These are phyloP conservation scores for Pinna nobilis DNA, from an alignment of 1,140 invertebrate species.

Conservation along the genomic window DNA sequence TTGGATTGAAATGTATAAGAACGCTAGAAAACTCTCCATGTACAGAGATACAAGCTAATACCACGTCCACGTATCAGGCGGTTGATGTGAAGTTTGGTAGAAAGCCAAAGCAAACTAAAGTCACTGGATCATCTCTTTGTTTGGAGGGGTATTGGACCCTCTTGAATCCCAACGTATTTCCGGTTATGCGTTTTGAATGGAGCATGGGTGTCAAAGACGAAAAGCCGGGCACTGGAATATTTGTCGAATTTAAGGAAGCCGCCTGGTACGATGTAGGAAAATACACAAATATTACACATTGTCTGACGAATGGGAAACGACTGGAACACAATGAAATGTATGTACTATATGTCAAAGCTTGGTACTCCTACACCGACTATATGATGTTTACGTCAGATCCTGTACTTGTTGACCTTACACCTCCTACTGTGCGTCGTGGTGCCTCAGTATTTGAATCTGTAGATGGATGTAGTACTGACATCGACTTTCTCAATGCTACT, in stretches of 20 bases:
- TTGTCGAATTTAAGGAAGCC: conserved; percentile 26
- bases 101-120: too few species aligned
- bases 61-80: background rate
- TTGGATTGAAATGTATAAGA: conserved; percentile 11
- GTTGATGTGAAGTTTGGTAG: background rate
- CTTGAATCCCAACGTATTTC: too few species aligned
- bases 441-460: conserved; percentile 28
- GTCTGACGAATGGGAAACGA: conserved; percentile 23
- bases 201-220: conserved; percentile 3
- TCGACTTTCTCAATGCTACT: conserved; percentile 32
- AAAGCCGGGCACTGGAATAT: conserved; percentile 13
- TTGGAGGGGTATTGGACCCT: conserved; percentile 10
- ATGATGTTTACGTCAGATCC: conserved; percentile 31
- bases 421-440: conserved; percentile 34
- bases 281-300: conserved; percentile 22
- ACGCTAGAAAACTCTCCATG: background rate
- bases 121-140: background rate
- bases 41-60: background rate
- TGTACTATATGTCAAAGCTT: conserved; percentile 37
- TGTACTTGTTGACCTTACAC: conserved; percentile 38
- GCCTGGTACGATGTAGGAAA: conserved; percentile 43
- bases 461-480: conserved; percentile 28
- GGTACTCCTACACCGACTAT: conserved; percentile 23
- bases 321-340: conserved; percentile 30
- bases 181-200: conserved; percentile 20